Conservation (phyloP, 1,140 invertebrate species). For the Dryas iulia region DNA sequence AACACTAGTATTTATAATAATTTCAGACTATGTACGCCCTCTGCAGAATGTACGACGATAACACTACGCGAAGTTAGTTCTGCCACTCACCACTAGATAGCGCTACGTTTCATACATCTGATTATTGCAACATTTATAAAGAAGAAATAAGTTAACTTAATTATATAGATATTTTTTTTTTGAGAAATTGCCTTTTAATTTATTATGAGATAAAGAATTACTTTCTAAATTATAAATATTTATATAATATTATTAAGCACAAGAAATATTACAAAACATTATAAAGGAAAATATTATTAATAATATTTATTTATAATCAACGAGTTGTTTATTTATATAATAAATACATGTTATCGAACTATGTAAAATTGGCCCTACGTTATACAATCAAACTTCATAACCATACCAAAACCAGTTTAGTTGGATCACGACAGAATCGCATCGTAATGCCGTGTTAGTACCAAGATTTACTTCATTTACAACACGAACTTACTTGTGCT, state of each 20-base stretch:
- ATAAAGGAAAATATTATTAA: no score
- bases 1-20: neutral
- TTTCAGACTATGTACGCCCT: slow-evolving; percentile 33
- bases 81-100: slow-evolving; percentile 51
- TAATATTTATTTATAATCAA: neutral
- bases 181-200: no score
- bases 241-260: no score
- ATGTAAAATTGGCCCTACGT: slow-evolving; percentile 2
- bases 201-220: no score
- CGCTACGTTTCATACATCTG: slow-evolving; percentile 35
- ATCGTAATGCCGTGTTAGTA: slow-evolving; percentile 50
- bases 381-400: slow-evolving; percentile 39
- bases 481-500: neutral
- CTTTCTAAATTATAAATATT: no score
- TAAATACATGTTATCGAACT: neutral
- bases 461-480: slow-evolving; percentile 50
- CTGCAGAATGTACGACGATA: slow-evolving; percentile 20
- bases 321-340: neutral
- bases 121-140: no score
- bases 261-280: neutral
- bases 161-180: no score
- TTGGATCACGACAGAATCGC: slow-evolving; percentile 62
- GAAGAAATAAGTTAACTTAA: no score
- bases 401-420: slow-evolving; percentile 69
- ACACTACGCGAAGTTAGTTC: slow-evolving; percentile 32